Evolutionary conservation across 2,113 vertebrate genomes (phyloP), one percentile per base, ranked within the genome.

Genomic region (Mesembrinibis cayennensis): DNA sequence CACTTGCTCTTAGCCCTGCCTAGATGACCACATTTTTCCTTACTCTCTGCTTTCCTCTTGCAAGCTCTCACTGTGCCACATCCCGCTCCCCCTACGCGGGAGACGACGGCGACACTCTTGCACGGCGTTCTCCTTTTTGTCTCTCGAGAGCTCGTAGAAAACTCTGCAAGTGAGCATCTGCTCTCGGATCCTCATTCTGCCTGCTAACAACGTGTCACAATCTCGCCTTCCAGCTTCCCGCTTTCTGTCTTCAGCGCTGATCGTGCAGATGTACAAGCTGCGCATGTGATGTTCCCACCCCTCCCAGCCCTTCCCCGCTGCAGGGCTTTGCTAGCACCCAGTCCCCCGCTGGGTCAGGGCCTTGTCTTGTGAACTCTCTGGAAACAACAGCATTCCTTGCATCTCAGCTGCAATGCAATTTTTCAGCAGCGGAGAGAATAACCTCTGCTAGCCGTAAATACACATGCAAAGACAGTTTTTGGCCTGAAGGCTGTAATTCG

Each of bases 221-320:
- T 49, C 25, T 85, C 17, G 9, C 40, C 32, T 65, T 65, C 38
- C 6, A 19, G 30, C 23, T 42, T 53, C n/a, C 34, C 1, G 3
- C 42, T 32, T 22, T 71, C 59, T 19, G 7, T 40, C 25, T 62
- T 61, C 42, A 53, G n/a, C 0, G 1, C 63, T 34, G 40, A 65
- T 18, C 7, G 26, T 3, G 59, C 50, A 45, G 29, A 59, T 8
- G 19, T 11, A 8, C 16, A 27, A 56, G 67, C 32, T 29, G 45
- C 0, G 0, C 6, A 25, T 6, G 10, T 42, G 50, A 62, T 25
- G 13, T n/a, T 47, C 50, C n/a, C 45, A 42, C 3, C 9, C 25
- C 42, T 61, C 36, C 16, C 30, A 85, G 5, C 20, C 45, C 34
- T 14, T 50, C 34, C 38, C 9, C 1, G 3, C 18, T 10, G 6